Evolutionary conservation across 2,888 invertebrate genomes (phyloP).

Genomic region (Caenorhabditis doughertyi): DNA sequence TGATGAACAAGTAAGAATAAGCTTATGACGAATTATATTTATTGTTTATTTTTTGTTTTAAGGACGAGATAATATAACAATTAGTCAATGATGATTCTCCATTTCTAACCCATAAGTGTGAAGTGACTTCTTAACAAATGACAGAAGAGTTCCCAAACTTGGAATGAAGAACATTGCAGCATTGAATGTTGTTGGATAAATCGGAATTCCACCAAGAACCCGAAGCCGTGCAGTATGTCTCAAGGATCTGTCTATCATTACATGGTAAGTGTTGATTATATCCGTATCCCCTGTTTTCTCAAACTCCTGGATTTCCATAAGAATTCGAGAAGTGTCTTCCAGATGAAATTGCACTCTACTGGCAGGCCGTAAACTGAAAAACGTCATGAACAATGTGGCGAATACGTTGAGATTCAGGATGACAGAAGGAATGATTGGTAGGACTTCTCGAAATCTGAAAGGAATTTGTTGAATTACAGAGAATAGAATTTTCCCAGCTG

Average conservation of each 20-base stretch:
- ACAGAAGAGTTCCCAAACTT: conserved; percentile 11
- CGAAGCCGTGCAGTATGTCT: conserved; percentile 11
- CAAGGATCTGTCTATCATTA: conserved; percentile 17
- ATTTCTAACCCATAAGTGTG: conserved; percentile 18
- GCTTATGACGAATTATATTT: neutral
- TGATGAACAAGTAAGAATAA: neutral
- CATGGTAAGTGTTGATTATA: conserved; percentile 12
- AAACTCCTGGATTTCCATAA: conserved; percentile 19
- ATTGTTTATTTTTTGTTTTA: neutral
- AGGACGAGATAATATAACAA: conserved; percentile 8
- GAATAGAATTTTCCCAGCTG: too few relatives aligned
- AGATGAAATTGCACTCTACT: conserved; percentile 11
- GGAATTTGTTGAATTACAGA: neutral
- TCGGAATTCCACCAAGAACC: conserved; percentile 33
- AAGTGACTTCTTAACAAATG: conserved; percentile 13
- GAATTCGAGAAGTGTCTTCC: conserved; percentile 11
- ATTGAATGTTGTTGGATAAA: conserved; percentile 9
- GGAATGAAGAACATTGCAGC: conserved; percentile 23
- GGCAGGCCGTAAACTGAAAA: conserved; percentile 8
- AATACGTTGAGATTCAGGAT: conserved; percentile 5
- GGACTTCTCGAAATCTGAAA: neutral
- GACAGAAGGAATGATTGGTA: neutral
- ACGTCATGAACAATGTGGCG: conserved; percentile 13
- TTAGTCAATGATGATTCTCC: neutral
- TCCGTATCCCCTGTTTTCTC: conserved; percentile 15